Percentiles rank a stretch among this genome's conserved stretches.
Conservation (phyloP, 2,113 vertebrate species). For the Bambusicola thoracicus region DNA sequence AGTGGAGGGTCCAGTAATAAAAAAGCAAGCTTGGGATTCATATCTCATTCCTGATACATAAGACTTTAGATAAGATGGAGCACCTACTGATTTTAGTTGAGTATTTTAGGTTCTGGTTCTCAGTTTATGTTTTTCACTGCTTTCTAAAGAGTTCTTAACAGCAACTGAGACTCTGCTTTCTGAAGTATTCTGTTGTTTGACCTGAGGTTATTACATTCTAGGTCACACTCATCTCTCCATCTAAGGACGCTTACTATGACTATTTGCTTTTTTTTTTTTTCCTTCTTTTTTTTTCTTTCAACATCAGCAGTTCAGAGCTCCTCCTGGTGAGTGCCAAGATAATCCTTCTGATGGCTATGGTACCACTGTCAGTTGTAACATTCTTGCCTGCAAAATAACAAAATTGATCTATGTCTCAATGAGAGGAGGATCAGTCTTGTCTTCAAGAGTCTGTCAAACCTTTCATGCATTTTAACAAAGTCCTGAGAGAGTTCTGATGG, state of each 20-base stretch:
- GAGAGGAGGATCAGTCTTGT: constrained; percentile 25
- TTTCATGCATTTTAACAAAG: constrained; percentile 38
- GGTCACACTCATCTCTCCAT: background rate
- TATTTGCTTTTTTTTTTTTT: background rate
- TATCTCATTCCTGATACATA: background rate
- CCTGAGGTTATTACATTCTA: background rate
- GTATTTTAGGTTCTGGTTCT: background rate
- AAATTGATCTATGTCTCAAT: constrained; percentile 6
- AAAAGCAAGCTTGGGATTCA: background rate
- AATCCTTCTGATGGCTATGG: background rate
- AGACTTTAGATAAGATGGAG: background rate
- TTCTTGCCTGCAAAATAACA: background rate
- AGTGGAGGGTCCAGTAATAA: background rate
- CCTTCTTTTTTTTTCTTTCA: background rate
- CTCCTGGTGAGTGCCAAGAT: background rate
- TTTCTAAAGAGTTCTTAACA: background rate
- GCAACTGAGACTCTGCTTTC: background rate
- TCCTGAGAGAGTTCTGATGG: constrained; percentile 37
- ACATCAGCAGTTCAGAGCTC: background rate
- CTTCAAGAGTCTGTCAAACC: background rate
- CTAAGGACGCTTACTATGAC: background rate
- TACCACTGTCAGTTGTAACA: background rate
- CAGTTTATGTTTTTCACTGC: background rate
- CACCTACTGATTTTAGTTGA: accelerated
- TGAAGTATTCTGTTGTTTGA: constrained; percentile 17